Base-by-base conservation (phyloP, 2,797 vertebrate species). In the Silurus aristotelis region DNA sequence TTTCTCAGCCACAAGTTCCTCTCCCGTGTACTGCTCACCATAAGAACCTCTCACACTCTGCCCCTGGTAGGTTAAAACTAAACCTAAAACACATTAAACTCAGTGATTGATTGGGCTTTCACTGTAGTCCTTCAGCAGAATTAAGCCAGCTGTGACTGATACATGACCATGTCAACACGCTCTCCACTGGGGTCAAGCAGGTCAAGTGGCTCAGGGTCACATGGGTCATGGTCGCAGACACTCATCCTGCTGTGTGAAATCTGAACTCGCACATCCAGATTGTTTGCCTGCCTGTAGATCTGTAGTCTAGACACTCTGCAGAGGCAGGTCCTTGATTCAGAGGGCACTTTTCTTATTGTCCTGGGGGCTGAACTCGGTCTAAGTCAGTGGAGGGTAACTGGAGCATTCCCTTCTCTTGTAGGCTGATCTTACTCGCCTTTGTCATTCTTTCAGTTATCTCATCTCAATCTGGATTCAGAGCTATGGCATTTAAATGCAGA, bases 101-200 rank as follows among this genome's bases (percentile, higher is more conserved):
- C 15, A 27, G 38, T 84, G 66, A 87, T 82, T 87, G 78, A 89
- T 88, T 64, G 55, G 56, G 25, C 31, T n/a, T 27, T 80, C 48
- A 14, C 80, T 1, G 38, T 85, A 43, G 63, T 10, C n/a, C 70
- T 86, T 19, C n/a, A 67, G 83, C 56, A 68, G 68, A 85, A 84
- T 76, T 43, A 38, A 46, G 20, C 46, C 31, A n/a, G 27, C 86
- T 77, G 80, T 52, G 86, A 77, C 77, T 88, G 84, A 89, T 90
- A 87, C 88, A 89, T 89, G 79, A 70, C 79, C 20, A 2, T 88
- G 87, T 89, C 84, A 87, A 73, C 87, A 83, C 82, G 73, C 73
- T 86, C 82, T 84, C 70, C 75, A 52, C 60, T 46, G 3, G 70
- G 66, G 82, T 89, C 87, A 82, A 67, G 66, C 46, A 43, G 88